phyloP scores from a whole-genome alignment of 2,888 invertebrate species.

The Plebejus argus region DNA sequence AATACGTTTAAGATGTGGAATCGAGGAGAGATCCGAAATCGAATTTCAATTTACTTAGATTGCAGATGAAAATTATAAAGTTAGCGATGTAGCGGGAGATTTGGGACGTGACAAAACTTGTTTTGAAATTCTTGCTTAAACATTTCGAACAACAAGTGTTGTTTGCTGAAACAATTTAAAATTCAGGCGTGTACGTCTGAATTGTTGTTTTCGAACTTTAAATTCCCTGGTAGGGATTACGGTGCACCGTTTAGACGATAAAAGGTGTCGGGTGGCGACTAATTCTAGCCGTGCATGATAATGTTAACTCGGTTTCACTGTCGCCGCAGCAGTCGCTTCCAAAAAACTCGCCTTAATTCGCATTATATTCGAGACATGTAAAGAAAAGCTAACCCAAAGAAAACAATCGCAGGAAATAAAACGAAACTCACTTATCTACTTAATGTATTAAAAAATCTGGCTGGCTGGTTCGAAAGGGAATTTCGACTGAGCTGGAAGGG shows the following conservation, averaged over 20 bases:
- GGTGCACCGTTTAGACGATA: constrained; percentile 29
- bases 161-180: constrained; percentile 32
- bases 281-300: constrained; percentile 28
- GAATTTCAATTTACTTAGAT: constrained; percentile 31
- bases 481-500: constrained; percentile 54
- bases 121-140: constrained; percentile 32
- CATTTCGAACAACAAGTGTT: constrained; percentile 31
- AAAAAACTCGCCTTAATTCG: background rate
- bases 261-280: constrained; percentile 28
- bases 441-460: constrained; percentile 45
- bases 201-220: constrained; percentile 30
- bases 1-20: constrained; percentile 24
- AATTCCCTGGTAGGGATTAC: constrained; percentile 31
- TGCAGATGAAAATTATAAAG: constrained; percentile 31
- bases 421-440: constrained; percentile 39
- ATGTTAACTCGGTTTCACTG: background rate
- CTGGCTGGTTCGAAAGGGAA: constrained; percentile 51
- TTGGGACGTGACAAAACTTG: constrained; percentile 32
- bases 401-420: constrained; percentile 34
- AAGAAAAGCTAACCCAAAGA: constrained; percentile 13
- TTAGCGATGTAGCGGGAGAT: constrained; percentile 26
- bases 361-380: constrained; percentile 17
- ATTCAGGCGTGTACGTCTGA: constrained; percentile 32
- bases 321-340: background rate
- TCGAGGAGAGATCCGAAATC: constrained; percentile 19